These are phyloP conservation scores for Oreochromis mossambicus DNA, from an alignment of 2,797 vertebrate species.

Conservation along the genomic window DNA sequence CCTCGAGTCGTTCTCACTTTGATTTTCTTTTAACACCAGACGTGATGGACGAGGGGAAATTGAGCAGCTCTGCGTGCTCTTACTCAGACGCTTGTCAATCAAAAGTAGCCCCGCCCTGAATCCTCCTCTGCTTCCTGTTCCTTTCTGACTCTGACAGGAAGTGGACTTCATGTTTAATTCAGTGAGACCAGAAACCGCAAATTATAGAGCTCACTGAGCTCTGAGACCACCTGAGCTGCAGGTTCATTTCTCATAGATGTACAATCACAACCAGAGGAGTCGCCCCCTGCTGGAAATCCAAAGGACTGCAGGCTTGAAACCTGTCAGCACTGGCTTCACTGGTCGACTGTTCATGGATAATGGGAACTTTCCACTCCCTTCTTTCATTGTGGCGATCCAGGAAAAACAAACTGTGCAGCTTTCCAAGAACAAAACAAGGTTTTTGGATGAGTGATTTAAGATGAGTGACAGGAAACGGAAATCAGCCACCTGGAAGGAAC, in stretches of 20 bases:
- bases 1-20: background rate
- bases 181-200: background rate
- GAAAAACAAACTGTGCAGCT: background rate
- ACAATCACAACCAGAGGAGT: background rate
- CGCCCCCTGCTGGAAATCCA: background rate
- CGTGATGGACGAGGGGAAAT: background rate
- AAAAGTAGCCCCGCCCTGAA: background rate
- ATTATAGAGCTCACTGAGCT: background rate
- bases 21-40: rapidly evolving
- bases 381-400: background rate
- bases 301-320: rapidly evolving
- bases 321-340: background rate
- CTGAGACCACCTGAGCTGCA: background rate
- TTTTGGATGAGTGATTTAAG: background rate
- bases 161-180: background rate
- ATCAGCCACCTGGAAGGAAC: background rate
- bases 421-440: background rate
- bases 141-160: background rate
- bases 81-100: rapidly evolving
- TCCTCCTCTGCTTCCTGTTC: background rate
- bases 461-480: background rate
- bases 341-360: background rate
- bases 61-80: rapidly evolving
- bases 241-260: background rate
- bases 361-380: background rate